phyloP scores from a whole-genome alignment of 2,797 vertebrate species.

The Pseudochirops cupreus region DNA sequence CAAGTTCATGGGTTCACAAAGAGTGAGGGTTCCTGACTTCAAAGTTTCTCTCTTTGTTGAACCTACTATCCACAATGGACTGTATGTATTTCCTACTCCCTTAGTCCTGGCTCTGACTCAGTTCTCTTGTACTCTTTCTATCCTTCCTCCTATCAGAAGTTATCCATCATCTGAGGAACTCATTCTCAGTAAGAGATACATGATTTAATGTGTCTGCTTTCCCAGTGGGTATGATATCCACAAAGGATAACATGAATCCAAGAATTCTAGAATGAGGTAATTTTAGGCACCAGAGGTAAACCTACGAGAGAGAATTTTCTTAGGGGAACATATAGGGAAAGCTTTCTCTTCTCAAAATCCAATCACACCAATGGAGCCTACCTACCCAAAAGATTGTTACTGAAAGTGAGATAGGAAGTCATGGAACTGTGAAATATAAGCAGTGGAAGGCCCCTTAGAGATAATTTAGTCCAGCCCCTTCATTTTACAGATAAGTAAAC shows the following conservation, averaged over 20 bases:
- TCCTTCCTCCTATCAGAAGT: not conserved
- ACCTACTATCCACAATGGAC: not conserved
- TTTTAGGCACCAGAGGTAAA: not conserved
- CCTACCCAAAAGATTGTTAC: not conserved
- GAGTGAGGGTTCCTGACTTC: not conserved
- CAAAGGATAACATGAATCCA: not conserved
- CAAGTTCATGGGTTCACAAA: not conserved
- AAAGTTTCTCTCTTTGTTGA: not conserved
- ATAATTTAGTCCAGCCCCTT: not conserved
- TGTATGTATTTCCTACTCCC: not conserved
- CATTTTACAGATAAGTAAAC: not conserved
- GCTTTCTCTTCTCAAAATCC: not conserved
- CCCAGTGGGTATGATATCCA: not conserved
- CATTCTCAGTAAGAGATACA: not conserved
- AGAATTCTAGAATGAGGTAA: not conserved
- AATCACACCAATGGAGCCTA: not conserved
- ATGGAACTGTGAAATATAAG: not conserved
- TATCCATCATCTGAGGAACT: not conserved
- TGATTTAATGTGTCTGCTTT: not conserved
- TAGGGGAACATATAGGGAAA: not conserved
- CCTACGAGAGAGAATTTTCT: not conserved
- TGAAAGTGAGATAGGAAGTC: not conserved
- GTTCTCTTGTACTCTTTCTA: not conserved
- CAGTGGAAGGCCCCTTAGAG: not conserved
- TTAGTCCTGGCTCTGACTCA: not conserved